Evolutionary conservation across 2,797 vertebrate genomes (phyloP), one percentile per base, ranked within the genome.

Genomic region (Acomys russatus): DNA sequence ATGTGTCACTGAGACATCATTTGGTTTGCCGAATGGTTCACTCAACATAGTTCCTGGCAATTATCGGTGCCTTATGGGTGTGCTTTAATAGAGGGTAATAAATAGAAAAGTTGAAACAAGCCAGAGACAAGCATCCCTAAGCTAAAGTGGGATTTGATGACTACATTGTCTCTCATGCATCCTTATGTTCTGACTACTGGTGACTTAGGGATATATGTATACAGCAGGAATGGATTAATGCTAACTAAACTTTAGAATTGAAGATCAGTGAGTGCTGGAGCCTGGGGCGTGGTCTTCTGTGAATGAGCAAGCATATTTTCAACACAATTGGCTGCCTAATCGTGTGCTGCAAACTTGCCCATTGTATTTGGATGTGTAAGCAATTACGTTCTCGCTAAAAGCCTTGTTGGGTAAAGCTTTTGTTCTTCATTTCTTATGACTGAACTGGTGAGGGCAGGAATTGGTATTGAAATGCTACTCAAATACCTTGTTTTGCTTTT

Each of bases 261-360:
- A 79, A 76, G 73, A 94, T n/a, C 25, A 90, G 38, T 22, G 11
- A 74, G 54, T 51, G 85, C 51, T 59, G 68, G 68, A 93, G 84
- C 66, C 76, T 1, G 33, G 77, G 38, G 14, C 20, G 79, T 64
- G 88, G 80, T 38, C 83, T 64, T 79, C 49, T 54, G 1, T 61
- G 11, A 63, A 76, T 35, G 94, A 70, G 59, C 49, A 84, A 0
- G 0, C 70, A 82, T 0, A 0, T 97, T 98, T 98, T 97, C 95
- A 98, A 80, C 93, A 87, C 97, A 92, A 94, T 76, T 90, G 97
- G 86, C 97, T 91, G 89, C 78, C 68, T 98, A 96, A 96, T 93
- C 64, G 2, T 0, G 20, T 97, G 91, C 82, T 77, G 92, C 70
- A 95, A 96, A 97, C 90, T 96, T 83, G 80, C 94, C 94, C 95